Evolutionary conservation across 2,113 vertebrate genomes (phyloP).

Genomic region (Labeo catla): DNA sequence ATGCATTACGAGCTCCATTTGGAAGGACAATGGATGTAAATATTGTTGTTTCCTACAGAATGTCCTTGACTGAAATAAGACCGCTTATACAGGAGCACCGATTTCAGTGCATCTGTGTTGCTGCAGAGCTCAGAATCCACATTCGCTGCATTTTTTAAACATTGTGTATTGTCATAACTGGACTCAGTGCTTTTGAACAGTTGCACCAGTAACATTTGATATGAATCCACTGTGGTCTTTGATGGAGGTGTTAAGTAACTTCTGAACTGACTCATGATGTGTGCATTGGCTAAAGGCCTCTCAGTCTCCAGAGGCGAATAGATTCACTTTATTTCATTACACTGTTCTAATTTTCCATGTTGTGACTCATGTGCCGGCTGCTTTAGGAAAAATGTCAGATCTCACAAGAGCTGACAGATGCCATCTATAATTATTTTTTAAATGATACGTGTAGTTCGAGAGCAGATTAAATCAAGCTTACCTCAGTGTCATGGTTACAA

Average conservation of each 20-base stretch:
- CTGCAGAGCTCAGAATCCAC: background rate
- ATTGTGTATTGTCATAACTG: conserved; percentile 7
- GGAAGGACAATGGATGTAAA: background rate
- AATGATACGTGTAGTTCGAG: conserved; percentile 32
- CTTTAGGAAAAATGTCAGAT: conserved; percentile 10
- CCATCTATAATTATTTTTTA: conserved; percentile 66
- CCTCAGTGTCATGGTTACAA: conserved; percentile 10
- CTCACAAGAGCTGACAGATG: conserved; percentile 50
- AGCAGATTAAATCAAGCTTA: conserved; percentile 28
- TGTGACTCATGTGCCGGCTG: conserved; percentile 38
- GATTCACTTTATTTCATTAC: conserved; percentile 27
- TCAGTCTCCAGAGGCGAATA: background rate
- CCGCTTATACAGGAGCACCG: background rate
- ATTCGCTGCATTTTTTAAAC: conserved; percentile 17
- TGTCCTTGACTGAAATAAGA: background rate
- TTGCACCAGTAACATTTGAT: conserved; percentile 11
- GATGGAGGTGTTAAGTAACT: conserved; percentile 30
- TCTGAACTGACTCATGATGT: conserved; percentile 38
- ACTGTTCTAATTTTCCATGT: conserved; percentile 19
- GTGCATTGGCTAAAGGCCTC: conserved; percentile 19
- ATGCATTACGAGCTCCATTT: background rate
- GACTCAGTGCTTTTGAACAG: conserved; percentile 19
- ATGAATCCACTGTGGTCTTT: conserved; percentile 25
- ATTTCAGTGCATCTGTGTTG: background rate
- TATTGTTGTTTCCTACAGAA: background rate